phyloP scores from a whole-genome alignment of 2,888 invertebrate species.

The Drosophila dives region DNA sequence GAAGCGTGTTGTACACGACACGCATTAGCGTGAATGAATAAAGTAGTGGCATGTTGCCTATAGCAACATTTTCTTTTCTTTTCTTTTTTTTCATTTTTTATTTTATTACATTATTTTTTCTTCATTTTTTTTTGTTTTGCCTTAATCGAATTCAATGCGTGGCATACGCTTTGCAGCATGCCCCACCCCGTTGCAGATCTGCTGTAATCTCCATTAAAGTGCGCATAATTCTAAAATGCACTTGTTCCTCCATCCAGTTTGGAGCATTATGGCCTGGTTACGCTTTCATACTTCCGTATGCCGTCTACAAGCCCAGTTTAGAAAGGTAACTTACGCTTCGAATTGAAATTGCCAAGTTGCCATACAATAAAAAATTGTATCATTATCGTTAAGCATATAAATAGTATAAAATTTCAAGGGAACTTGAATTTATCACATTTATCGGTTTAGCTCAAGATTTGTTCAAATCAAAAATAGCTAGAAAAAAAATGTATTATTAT shows the following conservation, averaged over 20 bases:
- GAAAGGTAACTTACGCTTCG: neutral
- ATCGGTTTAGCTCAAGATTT: neutral
- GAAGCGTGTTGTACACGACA: conserved; percentile 79
- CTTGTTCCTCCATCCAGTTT: conserved; percentile 56
- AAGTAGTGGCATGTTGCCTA: conserved; percentile 63
- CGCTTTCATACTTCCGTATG: conserved; percentile 55
- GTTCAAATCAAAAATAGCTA: conserved; percentile 29
- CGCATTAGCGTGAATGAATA: conserved; percentile 81
- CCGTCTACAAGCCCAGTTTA: conserved; percentile 12
- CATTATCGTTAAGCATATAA: neutral
- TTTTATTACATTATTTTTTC: too few species aligned
- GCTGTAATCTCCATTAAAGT: conserved; percentile 70
- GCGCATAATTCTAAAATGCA: conserved; percentile 64
- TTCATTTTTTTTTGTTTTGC: conserved; percentile 25
- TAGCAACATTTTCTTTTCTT: conserved; percentile 39
- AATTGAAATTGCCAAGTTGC: neutral
- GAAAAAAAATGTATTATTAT: conserved; percentile 48
- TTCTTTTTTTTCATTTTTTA: conserved; percentile 7
- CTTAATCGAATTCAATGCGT: conserved; percentile 71
- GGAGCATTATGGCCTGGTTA: conserved; percentile 25
- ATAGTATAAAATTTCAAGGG: neutral
- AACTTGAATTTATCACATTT: neutral
- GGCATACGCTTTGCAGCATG: conserved; percentile 22
- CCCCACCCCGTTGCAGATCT: conserved; percentile 8
- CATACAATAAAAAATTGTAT: neutral